Base-by-base conservation (phyloP, 2,797 vertebrate genomes). In the Okamejei kenojei region DNA sequence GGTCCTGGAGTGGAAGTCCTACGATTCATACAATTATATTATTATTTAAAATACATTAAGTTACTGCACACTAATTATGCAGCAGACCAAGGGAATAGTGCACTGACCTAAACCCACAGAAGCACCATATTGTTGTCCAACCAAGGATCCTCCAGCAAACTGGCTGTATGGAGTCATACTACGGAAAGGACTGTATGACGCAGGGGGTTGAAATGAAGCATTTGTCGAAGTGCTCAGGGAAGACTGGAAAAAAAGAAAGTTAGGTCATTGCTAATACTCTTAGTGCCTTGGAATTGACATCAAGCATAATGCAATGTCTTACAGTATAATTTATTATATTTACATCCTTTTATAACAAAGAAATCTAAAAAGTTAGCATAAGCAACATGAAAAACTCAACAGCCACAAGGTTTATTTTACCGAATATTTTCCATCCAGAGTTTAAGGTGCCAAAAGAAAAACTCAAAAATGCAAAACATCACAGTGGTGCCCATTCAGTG, bases 111-210 rank as follows among this genome's bases (percentile, higher is more conserved):
- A 95, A 93, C 98, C 98, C 94, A 99, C 95, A 0, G 98, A 98
- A 63, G 98, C 97, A 68, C 97, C 97, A 68, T 98, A 99, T 94
- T 98, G 98, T 94, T 98, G 98, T 95, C 96, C 97, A 93, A 98
- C 97, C 90, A 99, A 96, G 94, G 98, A 97, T 95, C 96, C 97
- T 95, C 98, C 97, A 76, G 98, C 97, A 79, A 99, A 96, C 94
- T 97, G 98, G 96, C 97, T 98, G 95, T 98, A 99, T 71, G 97
- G 94, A 0, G 98, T 97, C 96, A 98, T 97, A 95, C 97, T 96
- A 95, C 97, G 95, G 93, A 98, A 96, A 1, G 98, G 97, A 95
- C 97, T 98, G 95, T 98, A 98, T 94, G 97, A 96, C 95, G 96
- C 97, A 93, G 96, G 97, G 65, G 96, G 95, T 94, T 97, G 96